A percentile compares a stretch with the other conserved stretches of the same genome.
Evolutionary conservation across 2,888 invertebrate species (phyloP).

Genomic region (Volucella inanis): DNA sequence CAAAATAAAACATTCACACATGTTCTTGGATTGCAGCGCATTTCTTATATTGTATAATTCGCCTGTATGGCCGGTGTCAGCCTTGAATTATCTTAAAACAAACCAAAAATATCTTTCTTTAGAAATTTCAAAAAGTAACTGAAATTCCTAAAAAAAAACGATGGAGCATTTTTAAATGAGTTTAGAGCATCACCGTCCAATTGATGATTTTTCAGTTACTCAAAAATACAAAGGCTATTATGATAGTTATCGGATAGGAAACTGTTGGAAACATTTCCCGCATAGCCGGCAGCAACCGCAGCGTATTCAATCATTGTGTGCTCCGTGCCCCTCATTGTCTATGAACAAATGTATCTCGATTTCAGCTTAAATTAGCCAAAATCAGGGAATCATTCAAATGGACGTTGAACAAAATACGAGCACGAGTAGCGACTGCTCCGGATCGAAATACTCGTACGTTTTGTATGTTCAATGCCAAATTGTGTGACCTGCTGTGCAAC

Average conservation of each 20-base stretch:
- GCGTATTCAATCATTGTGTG: constrained; percentile 14
- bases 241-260: constrained; percentile 15
- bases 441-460: constrained; percentile 34
- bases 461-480: constrained; percentile 32
- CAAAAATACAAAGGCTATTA: constrained; percentile 20
- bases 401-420: constrained; percentile 30
- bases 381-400: constrained; percentile 22
- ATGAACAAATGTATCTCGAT: background rate
- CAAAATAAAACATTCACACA: background rate
- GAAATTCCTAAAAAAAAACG: background rate
- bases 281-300: constrained; percentile 19
- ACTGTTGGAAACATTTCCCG: constrained; percentile 25
- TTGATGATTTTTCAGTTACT: constrained; percentile 30
- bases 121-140: background rate
- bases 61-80: constrained; percentile 1
- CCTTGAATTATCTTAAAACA: constrained; percentile 9
- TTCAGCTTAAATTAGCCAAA: constrained; percentile 30
- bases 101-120: constrained; percentile 23
- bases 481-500: constrained; percentile 18
- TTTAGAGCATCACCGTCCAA: constrained; percentile 43
- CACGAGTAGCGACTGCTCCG: constrained; percentile 34
- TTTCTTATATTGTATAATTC: background rate
- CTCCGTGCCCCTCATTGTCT: background rate
- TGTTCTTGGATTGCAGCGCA: background rate
- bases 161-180: constrained; percentile 5